These are phyloP conservation scores for Malthinus seriepunctatus DNA, from an alignment of 2,888 invertebrate genomes.

Conservation along the genomic window DNA sequence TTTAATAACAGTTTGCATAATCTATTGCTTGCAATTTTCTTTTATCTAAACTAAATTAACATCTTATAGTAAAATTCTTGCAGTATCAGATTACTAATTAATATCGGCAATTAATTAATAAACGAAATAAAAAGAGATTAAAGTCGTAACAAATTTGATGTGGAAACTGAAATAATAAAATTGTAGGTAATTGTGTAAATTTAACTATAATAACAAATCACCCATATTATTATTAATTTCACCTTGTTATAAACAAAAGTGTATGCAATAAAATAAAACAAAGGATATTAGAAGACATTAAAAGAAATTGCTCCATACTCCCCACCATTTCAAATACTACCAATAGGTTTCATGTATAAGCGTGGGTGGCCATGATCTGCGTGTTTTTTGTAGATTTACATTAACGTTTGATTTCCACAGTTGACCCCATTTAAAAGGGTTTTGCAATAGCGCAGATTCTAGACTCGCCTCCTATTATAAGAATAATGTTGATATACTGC, in stretches of 20 bases:
- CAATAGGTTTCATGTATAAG: constrained; percentile 24
- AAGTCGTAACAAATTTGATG: too few relatives aligned
- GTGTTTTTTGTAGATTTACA: constrained; percentile 41
- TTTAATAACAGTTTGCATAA: too few relatives aligned
- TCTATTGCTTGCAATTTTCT: too few relatives aligned
- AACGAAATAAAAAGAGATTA: too few relatives aligned
- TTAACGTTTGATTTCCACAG: constrained; percentile 49
- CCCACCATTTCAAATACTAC: constrained; percentile 3
- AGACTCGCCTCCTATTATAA: constrained; percentile 27
- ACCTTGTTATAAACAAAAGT: not conserved
- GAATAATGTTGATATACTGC: constrained; percentile 33
- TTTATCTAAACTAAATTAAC: too few relatives aligned
- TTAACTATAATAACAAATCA: constrained; percentile 1
- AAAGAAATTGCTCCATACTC: constrained; percentile 27
- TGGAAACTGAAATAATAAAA: too few relatives aligned
- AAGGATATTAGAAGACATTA: constrained; percentile 21
- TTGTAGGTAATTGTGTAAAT: not conserved
- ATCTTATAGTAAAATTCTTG: too few relatives aligned
- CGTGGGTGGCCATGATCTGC: constrained; percentile 48
- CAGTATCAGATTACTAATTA: too few relatives aligned
- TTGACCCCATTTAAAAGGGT: constrained; percentile 48
- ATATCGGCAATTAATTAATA: too few relatives aligned
- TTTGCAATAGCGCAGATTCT: constrained; percentile 42
- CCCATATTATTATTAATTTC: not conserved
- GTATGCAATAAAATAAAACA: constrained; percentile 10